Conservation (phyloP, 2,888 invertebrate species). For the Cryptops parisi region DNA sequence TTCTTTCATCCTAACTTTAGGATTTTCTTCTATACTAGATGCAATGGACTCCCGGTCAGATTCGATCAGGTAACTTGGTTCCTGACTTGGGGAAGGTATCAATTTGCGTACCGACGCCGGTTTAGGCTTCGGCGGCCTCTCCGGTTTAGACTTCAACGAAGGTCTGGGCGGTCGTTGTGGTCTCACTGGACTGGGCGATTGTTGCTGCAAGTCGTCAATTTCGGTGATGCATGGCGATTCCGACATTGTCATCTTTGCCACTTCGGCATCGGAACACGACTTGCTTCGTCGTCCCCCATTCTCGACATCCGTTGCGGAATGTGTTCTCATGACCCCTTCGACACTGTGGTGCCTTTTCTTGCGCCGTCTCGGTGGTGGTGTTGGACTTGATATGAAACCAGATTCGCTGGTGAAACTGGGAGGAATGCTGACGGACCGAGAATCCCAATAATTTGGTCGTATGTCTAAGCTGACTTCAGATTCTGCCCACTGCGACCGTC, state of each 20-base stretch:
- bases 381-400: conserved; percentile 8
- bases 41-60: not conserved
- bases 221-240: too few species aligned
- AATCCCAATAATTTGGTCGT: not conserved
- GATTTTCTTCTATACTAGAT: conserved; percentile 2
- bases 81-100: not conserved
- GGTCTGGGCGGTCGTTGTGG: conserved; percentile 4
- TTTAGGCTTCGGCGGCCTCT: conserved; percentile 7
- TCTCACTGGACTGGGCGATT: not conserved
- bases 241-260: not conserved
- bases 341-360: conserved; percentile 2
- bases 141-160: conserved; percentile 1
- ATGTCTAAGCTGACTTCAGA: conserved; percentile 6
- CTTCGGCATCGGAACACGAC: conserved; percentile 5
- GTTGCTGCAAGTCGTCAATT: too few species aligned
- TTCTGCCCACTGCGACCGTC: conserved; percentile 3
- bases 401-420: conserved; percentile 9
- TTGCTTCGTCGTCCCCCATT: not conserved
- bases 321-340: not conserved
- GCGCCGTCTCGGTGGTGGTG: conserved; percentile 4
- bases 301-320: not conserved
- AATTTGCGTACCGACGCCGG: not conserved
- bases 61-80: not conserved
- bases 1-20: not conserved
- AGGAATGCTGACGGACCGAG: not conserved